Evolutionary conservation across 53 echinoderm and acorn worm genomes (phyloP).

Genomic region (Holothuria leucospilota): DNA sequence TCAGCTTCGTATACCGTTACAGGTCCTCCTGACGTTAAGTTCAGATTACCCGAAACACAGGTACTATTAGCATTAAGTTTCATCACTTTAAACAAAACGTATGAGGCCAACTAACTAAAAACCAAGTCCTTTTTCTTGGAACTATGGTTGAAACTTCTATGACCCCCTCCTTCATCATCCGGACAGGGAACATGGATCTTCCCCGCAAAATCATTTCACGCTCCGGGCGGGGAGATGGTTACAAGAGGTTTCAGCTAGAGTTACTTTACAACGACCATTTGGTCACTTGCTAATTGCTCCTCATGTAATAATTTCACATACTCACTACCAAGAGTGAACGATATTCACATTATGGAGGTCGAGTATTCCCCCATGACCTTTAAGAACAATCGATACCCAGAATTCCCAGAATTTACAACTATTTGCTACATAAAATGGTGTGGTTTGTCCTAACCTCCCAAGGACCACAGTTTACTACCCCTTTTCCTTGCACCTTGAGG

Average conservation of each 20-base stretch:
- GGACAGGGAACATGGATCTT: not conserved
- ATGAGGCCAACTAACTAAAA: not conserved
- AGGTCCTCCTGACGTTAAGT: not conserved
- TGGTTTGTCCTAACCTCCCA: not conserved
- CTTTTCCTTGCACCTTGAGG: too few species aligned
- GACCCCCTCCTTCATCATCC: not conserved
- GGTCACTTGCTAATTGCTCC: too few species aligned
- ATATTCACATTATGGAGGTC: too few species aligned
- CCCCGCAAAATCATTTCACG: not conserved
- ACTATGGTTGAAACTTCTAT: not conserved
- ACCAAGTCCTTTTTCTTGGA: not conserved
- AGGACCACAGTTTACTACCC: too few species aligned
- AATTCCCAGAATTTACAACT: not conserved
- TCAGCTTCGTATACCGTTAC: not conserved
- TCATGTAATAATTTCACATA: not conserved
- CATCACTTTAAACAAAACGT: not conserved
- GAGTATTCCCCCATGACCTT: too few species aligned
- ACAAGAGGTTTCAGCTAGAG: not conserved
- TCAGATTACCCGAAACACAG: conserved; percentile 21
- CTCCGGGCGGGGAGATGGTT: not conserved
- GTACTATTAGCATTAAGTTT: not conserved
- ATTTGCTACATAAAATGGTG: not conserved
- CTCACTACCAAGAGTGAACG: not conserved
- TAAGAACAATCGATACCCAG: too few species aligned
- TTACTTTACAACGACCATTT: not conserved